Conservation (phyloP, 1,140 invertebrate genomes). For the Homarus americanus region DNA sequence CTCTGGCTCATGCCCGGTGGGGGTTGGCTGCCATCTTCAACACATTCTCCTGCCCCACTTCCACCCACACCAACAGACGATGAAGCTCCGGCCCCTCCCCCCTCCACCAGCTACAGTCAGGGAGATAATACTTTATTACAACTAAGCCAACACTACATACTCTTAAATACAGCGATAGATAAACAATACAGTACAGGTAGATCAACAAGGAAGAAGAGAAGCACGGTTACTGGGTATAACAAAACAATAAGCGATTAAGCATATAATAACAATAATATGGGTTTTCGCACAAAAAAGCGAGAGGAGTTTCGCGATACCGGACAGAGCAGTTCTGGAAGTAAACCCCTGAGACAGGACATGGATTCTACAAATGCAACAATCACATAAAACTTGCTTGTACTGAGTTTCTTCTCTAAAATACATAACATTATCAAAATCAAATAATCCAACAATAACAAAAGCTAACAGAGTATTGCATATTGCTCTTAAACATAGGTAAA, state of each 20-base stretch:
- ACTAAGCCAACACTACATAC: constrained; percentile 50
- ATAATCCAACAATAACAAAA: background rate
- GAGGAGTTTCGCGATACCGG: background rate
- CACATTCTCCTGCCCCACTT: constrained; percentile 57
- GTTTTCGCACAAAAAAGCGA: background rate
- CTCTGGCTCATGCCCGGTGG: constrained; percentile 85
- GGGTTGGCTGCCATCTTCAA: constrained; percentile 55
- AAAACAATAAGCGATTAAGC: background rate
- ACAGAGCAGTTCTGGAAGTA: background rate
- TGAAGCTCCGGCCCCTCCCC: constrained; percentile 57
- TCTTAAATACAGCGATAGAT: background rate
- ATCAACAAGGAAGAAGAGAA: background rate
- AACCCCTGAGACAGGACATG: background rate
- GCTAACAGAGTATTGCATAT: background rate
- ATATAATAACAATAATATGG: background rate
- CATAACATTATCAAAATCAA: too few species aligned
- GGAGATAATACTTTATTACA: constrained; percentile 48
- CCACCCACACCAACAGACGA: constrained; percentile 50
- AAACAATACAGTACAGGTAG: background rate
- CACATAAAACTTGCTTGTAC: background rate
- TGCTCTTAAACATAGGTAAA: background rate
- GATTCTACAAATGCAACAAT: background rate
- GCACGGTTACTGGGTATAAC: background rate
- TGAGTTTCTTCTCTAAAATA: background rate
- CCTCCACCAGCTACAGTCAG: constrained; percentile 72